phyloP scores from a whole-genome alignment of 2,888 invertebrate species.

The Augiades crinisus region DNA sequence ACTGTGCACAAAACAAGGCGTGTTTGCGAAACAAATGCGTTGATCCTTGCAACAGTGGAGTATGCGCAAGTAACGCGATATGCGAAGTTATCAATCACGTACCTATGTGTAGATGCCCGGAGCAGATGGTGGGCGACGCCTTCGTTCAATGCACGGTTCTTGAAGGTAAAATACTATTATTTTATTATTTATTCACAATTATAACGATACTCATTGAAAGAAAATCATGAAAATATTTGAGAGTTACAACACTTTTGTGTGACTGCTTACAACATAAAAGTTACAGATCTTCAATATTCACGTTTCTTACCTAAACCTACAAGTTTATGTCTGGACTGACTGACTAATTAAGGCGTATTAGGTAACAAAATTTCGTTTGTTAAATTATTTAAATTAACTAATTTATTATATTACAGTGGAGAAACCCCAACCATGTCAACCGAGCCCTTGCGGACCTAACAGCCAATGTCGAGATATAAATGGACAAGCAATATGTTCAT shows the following conservation, averaged over 20 bases:
- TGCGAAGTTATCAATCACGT: constrained; percentile 88
- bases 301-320: too few relatives aligned
- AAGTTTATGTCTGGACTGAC: too few relatives aligned
- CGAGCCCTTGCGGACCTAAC: constrained; percentile 89
- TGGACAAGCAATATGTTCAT: constrained; percentile 87
- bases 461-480: constrained; percentile 88
- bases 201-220: neutral
- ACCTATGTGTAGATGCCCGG: constrained; percentile 87
- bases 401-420: constrained; percentile 48
- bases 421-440: constrained; percentile 61
- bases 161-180: constrained; percentile 56
- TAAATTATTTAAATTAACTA: neutral
- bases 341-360: too few relatives aligned
- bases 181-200: too few relatives aligned
- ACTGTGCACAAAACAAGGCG: constrained; percentile 89
- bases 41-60: constrained; percentile 85
- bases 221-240: too few relatives aligned
- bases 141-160: constrained; percentile 81
- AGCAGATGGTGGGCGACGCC: constrained; percentile 85
- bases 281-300: too few relatives aligned
- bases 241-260: neutral
- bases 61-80: constrained; percentile 86
- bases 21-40: constrained; percentile 85
- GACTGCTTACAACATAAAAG: too few relatives aligned
- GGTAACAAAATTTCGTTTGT: too few relatives aligned